Conservation (phyloP, 2,888 invertebrate genomes). For the Rhyacophila evoluta region DNA sequence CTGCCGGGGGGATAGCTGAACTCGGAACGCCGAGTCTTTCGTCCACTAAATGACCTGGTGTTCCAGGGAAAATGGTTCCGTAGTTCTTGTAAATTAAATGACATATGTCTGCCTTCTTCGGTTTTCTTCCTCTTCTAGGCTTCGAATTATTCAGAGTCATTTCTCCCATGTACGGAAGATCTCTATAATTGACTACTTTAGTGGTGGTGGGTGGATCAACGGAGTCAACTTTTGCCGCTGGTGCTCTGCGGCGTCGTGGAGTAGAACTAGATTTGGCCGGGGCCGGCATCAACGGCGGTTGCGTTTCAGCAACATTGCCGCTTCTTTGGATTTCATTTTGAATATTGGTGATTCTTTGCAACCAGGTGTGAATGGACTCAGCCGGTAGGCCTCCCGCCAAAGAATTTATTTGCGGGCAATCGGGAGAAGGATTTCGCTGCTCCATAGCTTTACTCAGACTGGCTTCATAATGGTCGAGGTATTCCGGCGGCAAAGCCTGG, state of each 20-base stretch:
- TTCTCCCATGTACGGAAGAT: conserved; percentile 93
- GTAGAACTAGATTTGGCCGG: conserved; percentile 46
- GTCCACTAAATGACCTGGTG: conserved; percentile 71
- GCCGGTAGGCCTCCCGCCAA: conserved; percentile 64
- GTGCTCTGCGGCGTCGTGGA: conserved; percentile 40
- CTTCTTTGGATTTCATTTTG: conserved; percentile 71
- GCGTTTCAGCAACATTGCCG: conserved; percentile 59
- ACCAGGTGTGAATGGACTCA: conserved; percentile 80
- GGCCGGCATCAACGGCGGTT: conserved; percentile 58
- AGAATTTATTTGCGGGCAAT: conserved; percentile 30
- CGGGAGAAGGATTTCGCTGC: conserved; percentile 38
- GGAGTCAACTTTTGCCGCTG: conserved; percentile 61
- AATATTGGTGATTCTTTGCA: conserved; percentile 80
- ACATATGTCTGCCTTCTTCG: conserved; percentile 93
- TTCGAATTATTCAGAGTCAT: conserved; percentile 91
- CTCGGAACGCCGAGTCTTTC: conserved; percentile 60
- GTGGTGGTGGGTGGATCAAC: conserved; percentile 61
- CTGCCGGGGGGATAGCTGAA: conserved; percentile 58
- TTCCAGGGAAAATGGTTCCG: conserved; percentile 86
- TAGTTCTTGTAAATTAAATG: conserved; percentile 93
- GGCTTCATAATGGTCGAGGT: conserved; percentile 83
- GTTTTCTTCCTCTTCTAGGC: conserved; percentile 87
- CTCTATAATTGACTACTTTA: conserved; percentile 79
- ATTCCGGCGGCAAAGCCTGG: conserved; percentile 82
- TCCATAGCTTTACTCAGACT: conserved; percentile 71